Conservation (phyloP, 2,797 vertebrate genomes). For the Pseudochirops cupreus region DNA sequence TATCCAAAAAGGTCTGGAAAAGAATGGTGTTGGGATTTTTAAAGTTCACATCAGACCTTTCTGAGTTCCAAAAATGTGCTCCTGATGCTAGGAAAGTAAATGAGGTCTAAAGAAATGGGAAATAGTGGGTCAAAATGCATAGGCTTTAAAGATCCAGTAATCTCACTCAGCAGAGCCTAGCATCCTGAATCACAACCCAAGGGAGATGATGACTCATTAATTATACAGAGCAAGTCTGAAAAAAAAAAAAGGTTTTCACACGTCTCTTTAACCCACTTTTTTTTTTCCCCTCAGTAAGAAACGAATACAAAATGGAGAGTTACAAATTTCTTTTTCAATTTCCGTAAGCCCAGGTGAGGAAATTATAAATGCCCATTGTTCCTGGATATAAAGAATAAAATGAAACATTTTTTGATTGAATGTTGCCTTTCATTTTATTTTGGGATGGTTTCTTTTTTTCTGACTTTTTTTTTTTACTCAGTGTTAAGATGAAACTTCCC, state of each 20-base stretch:
- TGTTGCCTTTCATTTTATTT: not conserved
- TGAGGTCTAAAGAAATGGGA: conserved; percentile 44
- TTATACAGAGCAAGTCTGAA: conserved; percentile 57
- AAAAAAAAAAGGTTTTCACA: conserved; percentile 52
- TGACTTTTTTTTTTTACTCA: not conserved
- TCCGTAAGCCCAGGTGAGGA: not conserved
- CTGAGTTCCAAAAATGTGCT: conserved; percentile 13
- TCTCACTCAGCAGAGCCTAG: conserved; percentile 57
- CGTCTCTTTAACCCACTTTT: conserved; percentile 35
- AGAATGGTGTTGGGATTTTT: conserved; percentile 3
- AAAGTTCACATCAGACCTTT: conserved; percentile 14
- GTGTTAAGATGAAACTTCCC: conserved; percentile 46
- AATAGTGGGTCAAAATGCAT: conserved; percentile 24
- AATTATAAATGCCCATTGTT: conserved; percentile 2
- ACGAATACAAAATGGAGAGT: conserved; percentile 50
- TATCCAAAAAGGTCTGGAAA: not conserved
- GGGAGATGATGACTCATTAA: conserved; percentile 66
- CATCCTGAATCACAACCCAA: conserved; percentile 51
- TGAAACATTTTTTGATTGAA: conserved; percentile 46
- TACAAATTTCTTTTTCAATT: conserved; percentile 45
- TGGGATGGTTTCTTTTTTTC: not conserved
- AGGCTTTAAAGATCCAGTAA: conserved; percentile 61
- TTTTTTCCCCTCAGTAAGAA: conserved; percentile 32
- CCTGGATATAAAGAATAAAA: not conserved
- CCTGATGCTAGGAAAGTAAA: conserved; percentile 24